These are phyloP conservation scores for Drosophila mulleri DNA, from an alignment of 2,888 invertebrate species.

Conservation along the genomic window DNA sequence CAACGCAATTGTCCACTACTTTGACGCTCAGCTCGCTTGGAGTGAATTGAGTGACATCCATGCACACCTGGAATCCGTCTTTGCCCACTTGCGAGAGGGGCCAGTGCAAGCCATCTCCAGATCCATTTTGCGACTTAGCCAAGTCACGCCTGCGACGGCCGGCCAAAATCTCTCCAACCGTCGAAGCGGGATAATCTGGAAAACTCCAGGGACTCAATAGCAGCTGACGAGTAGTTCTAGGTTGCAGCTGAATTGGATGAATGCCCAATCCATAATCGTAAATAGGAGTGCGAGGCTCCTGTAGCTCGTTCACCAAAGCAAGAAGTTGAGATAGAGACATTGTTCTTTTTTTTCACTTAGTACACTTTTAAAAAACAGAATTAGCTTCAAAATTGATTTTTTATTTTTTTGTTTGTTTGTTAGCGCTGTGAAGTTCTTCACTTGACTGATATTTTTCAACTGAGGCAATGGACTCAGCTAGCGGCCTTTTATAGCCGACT, in stretches of 20 bases:
- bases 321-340: slow-evolving; percentile 62
- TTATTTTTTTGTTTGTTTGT: slow-evolving; percentile 16
- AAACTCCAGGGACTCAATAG: slow-evolving; percentile 52
- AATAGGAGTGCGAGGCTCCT: slow-evolving; percentile 38
- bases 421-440: slow-evolving; percentile 26
- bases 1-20: slow-evolving; percentile 90
- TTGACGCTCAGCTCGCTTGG: slow-evolving; percentile 92
- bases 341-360: neutral
- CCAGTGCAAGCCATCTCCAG: slow-evolving; percentile 11
- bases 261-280: slow-evolving; percentile 80
- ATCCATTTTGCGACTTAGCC: slow-evolving; percentile 29
- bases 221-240: slow-evolving; percentile 22
- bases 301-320: slow-evolving; percentile 57
- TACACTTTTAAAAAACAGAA: neutral
- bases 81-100: slow-evolving; percentile 85
- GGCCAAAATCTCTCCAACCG: slow-evolving; percentile 38
- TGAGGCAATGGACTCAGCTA: neutral
- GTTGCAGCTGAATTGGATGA: slow-evolving; percentile 55
- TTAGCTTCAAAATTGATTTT: neutral
- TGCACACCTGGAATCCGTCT: slow-evolving; percentile 89
- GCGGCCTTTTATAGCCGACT: slow-evolving; percentile 48
- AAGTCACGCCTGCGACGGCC: slow-evolving; percentile 25
- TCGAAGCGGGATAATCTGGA: slow-evolving; percentile 37
- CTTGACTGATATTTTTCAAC: slow-evolving; percentile 23
- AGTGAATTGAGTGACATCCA: slow-evolving; percentile 92